Evolutionary conservation across 2,113 vertebrate species (phyloP).

Genomic region (Pachyramphus minor): DNA sequence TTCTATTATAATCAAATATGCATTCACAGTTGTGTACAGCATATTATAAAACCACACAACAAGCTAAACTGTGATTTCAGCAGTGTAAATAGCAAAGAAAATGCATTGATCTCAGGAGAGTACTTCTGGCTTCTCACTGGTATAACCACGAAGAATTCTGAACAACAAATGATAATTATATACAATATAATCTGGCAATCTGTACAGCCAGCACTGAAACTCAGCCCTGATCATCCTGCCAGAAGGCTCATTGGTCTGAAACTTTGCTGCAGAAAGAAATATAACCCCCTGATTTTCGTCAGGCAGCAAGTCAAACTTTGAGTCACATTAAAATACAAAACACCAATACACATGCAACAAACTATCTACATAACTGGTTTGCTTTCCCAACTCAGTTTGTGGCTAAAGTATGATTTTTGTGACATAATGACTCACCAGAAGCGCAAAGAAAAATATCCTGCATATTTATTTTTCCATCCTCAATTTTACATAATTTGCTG

Average conservation of each 20-base stretch:
- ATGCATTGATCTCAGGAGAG: constrained; percentile 45
- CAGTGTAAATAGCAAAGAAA: constrained; percentile 56
- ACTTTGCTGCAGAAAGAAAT: background rate
- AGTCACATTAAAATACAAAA: background rate
- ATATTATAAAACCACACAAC: constrained; percentile 43
- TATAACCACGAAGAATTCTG: constrained; percentile 5
- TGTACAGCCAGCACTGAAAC: background rate
- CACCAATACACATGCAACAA: background rate
- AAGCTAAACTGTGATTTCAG: constrained; percentile 45
- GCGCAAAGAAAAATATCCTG: background rate
- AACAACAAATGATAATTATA: constrained; percentile 44
- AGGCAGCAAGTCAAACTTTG: background rate
- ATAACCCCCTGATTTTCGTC: background rate
- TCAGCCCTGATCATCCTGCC: constrained; percentile 32
- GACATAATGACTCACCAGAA: background rate
- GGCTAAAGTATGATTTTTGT: background rate
- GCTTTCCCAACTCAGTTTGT: background rate
- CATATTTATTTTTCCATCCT: background rate
- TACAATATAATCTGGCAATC: constrained; percentile 46
- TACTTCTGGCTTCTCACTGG: constrained; percentile 32
- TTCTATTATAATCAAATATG: constrained; percentile 55
- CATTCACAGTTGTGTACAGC: constrained; percentile 44
- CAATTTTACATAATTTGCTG: background rate
- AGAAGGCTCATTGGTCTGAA: background rate
- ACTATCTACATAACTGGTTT: background rate